Evolutionary conservation across 2,797 vertebrate genomes (phyloP), one percentile per base, ranked within the genome.

Genomic region (Hyperoplus lanceolatus): DNA sequence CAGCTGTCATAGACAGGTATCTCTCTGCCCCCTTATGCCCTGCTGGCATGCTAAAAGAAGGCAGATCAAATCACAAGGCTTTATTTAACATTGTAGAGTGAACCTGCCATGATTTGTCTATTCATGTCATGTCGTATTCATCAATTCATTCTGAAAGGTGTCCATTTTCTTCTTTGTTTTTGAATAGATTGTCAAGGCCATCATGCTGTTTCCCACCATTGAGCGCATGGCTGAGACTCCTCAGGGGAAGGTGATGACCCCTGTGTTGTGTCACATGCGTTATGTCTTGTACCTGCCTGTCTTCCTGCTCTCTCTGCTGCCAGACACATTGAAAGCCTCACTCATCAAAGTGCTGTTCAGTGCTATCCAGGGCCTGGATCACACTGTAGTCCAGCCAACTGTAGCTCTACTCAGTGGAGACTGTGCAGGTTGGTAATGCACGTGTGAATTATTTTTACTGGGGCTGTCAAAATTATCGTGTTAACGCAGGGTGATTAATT

Each of bases 181-280:
- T 4, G 3, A 71, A 0, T 90, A 99, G 98, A 90, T 99, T 54
- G 55, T 96, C 29, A 98, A 96, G 89, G 93, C 96, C 0, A 81
- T 98, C 83, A 90, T 98, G 95, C 94, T 99, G 43, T 99, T 99
- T 81, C 98, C 98, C 0, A 98, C 98, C 0, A 99, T 99, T 2
- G 98, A 99, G 80, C 96, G 96, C 21, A 97, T 99, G 93, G 95
- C 97, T 3, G 91, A 93, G 89, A 95, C 95, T 0, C 97, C 97
- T 0, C 96, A 96, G 14, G 98, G 98, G 15, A 96, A 94, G 88
- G 79, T 97, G n/a, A 93, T 97, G 94, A 97, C 97, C 4, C 98
- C 97, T 0, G 8, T 98, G 58, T 70, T 99, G 64, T 98, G 97
- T 91, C 94, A 93, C 50, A 80, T 99, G 41, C 97, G 97, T 0